Evolutionary conservation across 2,113 vertebrate genomes (phyloP).

Genomic region (Sphaerodactylus townsendi): DNA sequence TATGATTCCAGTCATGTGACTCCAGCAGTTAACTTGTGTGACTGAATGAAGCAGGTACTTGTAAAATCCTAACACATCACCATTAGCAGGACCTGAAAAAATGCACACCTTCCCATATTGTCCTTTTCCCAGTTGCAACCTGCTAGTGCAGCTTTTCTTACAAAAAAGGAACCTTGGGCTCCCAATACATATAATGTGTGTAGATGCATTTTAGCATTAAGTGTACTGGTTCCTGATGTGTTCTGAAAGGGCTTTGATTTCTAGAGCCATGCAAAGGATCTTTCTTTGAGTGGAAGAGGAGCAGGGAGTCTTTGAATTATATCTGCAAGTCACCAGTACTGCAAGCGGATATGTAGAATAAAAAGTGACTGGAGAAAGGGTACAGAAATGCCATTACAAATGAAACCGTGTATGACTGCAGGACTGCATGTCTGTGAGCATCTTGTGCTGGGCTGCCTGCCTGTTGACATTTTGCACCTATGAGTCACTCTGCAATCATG

Average conservation of each 20-base stretch:
- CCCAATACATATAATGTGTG: not conserved
- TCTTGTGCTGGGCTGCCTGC: constrained; percentile 65
- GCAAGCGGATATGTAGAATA: not conserved
- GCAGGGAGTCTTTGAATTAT: not conserved
- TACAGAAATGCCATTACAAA: rapidly evolving
- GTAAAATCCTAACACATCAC: no score
- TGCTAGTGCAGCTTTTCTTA: not conserved
- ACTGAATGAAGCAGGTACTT: no score
- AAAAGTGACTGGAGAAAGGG: not conserved
- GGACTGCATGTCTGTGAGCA: constrained; percentile 24
- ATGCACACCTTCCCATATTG: not conserved
- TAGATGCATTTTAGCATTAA: no score
- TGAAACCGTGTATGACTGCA: not conserved
- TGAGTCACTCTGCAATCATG: constrained; percentile 53
- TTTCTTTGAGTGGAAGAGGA: not conserved
- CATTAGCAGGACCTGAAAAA: not conserved
- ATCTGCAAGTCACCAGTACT: rapidly evolving
- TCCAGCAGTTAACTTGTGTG: no score
- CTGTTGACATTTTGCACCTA: constrained; percentile 63
- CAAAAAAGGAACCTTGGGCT: not conserved
- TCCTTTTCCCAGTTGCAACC: constrained; percentile 5
- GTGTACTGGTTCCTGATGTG: not conserved
- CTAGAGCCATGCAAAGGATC: not conserved
- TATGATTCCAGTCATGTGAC: no score
- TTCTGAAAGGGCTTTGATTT: not conserved